Evolutionary conservation across 1,140 invertebrate genomes (phyloP).

Genomic region (Heliconius congener): DNA sequence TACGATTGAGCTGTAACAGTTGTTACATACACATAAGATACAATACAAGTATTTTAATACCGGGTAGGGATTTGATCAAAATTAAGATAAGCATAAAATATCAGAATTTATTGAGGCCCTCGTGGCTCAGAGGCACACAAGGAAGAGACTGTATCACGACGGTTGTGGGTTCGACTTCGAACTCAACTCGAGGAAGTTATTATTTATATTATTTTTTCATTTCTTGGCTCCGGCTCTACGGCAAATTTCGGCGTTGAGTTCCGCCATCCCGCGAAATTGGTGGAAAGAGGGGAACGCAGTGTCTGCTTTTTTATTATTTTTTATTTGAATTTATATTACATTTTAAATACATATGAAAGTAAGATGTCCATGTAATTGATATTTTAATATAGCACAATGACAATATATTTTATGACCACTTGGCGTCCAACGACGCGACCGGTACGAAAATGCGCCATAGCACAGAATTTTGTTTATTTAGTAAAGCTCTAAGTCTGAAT

Average conservation of each 20-base stretch:
- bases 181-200: neutral
- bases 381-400: too few species aligned
- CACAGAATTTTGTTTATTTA: neutral
- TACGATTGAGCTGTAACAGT: slow-evolving; percentile 24
- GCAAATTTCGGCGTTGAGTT: too few species aligned
- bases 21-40: neutral
- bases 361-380: too few species aligned
- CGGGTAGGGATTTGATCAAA: neutral
- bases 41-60: neutral
- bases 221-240: neutral
- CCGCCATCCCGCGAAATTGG: too few species aligned
- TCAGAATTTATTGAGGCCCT: neutral
- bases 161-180: neutral
- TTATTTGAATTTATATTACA: too few species aligned
- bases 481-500: too few species aligned
- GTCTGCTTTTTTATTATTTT: too few species aligned
- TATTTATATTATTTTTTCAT: neutral
- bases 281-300: too few species aligned
- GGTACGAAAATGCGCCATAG: too few species aligned
- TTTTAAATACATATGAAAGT: too few species aligned
- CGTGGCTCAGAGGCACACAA: neutral
- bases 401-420: too few species aligned
- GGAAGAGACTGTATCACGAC: neutral
- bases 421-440: too few species aligned
- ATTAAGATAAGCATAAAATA: neutral